Base-by-base conservation (phyloP, 2,888 invertebrate genomes). In the Sabellastarte sp. region DNA sequence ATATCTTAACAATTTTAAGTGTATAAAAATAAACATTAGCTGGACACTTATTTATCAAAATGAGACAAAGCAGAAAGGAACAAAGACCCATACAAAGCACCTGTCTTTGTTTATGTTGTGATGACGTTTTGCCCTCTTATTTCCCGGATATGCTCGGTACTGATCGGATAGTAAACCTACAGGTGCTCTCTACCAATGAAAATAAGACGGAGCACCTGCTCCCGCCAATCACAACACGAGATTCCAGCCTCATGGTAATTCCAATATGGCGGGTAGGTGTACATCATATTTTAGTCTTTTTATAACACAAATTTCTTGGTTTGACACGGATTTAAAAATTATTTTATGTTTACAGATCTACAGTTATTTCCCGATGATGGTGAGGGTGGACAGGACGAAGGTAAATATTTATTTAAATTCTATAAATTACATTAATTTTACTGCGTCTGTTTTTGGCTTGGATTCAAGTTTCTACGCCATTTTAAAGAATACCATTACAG, bases 281-380 rank as follows among this genome's bases (percentile, higher is more conserved):
- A 15, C 41, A 15, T 41, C 20, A 41, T 20, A 20, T 41, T 41
- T 41, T 41, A 41, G 20, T 20, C 10, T 41, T 41, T 41, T 41
- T 41, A 10, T 10, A 15, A 10, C 41, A 15, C 10, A 41, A 10
- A 41, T 41, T 41, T 41, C 41, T 10, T 41, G 41, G 41, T 41
- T 41, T 41, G 10, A 41, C 41, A 10, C 41, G 10, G 41, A 41
- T 41, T 15, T 41, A 41, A 20, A 15, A 32, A 26, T 15, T 32
- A 60, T 60, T 53, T 55, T 30, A 72, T 68, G 67, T 60, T 80
- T 80, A 74, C 77, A 80, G 80, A 80, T 75, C 77, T 80, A 65
- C 76, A 80, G 71, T 74, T 79, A 67, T 79, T 77, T 71, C 74
- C 74, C 69, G 79, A 77, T 66, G 76, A 76, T 60, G 70, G 73